A percentile compares a stretch with the other conserved stretches of the same genome.
Evolutionary conservation across 2,113 vertebrate genomes (phyloP).

Genomic region (Carassius auratus): DNA sequence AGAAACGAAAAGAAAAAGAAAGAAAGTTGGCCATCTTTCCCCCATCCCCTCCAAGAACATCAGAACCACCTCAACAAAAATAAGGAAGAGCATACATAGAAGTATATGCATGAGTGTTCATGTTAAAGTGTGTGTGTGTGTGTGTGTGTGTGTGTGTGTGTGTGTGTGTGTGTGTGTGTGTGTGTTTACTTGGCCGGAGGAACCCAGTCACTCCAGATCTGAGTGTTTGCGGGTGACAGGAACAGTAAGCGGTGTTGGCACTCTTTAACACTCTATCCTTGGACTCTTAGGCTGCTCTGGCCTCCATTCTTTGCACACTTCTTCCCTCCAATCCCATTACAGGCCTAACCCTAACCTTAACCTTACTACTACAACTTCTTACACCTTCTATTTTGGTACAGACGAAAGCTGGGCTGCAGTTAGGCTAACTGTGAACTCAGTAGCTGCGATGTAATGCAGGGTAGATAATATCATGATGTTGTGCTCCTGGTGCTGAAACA

Average conservation of each 20-base stretch:
- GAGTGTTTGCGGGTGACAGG: constrained; percentile 68
- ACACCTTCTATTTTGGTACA: constrained; percentile 17
- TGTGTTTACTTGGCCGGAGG: constrained; percentile 58
- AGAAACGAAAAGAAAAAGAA: constrained; percentile 13
- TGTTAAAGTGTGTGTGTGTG: background rate
- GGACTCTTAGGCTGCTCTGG: constrained; percentile 58
- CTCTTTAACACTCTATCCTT: constrained; percentile 65
- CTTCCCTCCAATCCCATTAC: constrained; percentile 51
- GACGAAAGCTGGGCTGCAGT: background rate
- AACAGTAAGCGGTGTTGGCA: constrained; percentile 68
- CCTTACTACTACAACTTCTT: constrained; percentile 32
- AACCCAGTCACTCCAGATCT: constrained; percentile 73
- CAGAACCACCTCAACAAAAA: constrained; percentile 21
- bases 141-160: background rate
- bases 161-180: background rate
- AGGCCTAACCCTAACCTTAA: constrained; percentile 29
- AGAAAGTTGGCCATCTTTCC: constrained; percentile 11
- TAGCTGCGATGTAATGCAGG: background rate
- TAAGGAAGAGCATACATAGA: background rate
- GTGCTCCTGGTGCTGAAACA: background rate
- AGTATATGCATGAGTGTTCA: background rate
- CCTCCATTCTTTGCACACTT: constrained; percentile 39
- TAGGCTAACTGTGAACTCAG: background rate
- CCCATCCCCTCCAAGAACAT: background rate
- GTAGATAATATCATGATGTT: background rate